A percentile compares a stretch with the other conserved stretches of the same genome.
Evolutionary conservation across 2,888 invertebrate species (phyloP).

Genomic region (Agrochola macilenta): DNA sequence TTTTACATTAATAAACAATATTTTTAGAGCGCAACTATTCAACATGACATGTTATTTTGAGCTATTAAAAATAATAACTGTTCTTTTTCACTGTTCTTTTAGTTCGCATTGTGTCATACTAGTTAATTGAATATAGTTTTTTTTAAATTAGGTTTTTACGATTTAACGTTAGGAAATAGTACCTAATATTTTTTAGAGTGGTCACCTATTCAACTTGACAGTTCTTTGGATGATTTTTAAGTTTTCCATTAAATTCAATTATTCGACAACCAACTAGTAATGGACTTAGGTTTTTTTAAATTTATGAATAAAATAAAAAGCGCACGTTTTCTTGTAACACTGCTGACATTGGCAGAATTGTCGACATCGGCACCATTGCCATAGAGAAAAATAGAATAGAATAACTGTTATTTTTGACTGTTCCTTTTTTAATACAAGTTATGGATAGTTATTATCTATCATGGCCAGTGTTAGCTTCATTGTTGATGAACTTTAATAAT

Average conservation of each 20-base stretch:
- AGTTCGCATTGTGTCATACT: conserved; percentile 4
- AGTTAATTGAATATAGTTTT: neutral
- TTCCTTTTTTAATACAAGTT: conserved; percentile 11
- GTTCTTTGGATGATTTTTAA: neutral
- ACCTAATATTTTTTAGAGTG: neutral
- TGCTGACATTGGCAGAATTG: neutral
- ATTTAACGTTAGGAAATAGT: neutral
- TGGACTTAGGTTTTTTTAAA: neutral
- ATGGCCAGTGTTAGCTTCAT: conserved; percentile 29
- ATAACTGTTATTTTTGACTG: conserved; percentile 29
- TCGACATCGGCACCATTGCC: neutral
- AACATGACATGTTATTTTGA: neutral
- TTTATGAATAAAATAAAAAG: too few species aligned
- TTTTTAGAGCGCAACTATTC: conserved; percentile 13
- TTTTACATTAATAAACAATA: neutral
- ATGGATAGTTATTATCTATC: conserved; percentile 31
- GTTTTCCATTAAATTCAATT: neutral
- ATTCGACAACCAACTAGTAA: neutral
- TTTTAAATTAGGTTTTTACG: neutral
- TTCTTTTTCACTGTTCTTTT: conserved; percentile 29
- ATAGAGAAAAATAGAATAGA: neutral
- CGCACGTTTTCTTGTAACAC: neutral
- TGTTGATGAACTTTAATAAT: conserved; percentile 75
- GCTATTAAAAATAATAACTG: conserved; percentile 5
- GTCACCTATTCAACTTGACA: neutral